Conservation (phyloP, 2,797 vertebrate species). For the Sebastes matsubarae region DNA sequence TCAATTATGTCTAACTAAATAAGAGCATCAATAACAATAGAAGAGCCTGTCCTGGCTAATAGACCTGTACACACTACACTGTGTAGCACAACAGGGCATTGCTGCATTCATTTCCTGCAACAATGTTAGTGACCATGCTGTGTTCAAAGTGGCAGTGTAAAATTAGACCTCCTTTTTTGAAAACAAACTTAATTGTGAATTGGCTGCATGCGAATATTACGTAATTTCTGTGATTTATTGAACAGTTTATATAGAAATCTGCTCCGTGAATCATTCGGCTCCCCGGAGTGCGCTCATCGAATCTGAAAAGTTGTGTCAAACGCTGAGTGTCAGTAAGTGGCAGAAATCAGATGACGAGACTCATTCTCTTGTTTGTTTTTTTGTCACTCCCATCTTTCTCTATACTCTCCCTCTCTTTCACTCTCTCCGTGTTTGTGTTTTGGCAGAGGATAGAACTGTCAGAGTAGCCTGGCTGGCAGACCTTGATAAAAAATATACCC, state of each 20-base stretch:
- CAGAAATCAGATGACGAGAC: conserved; percentile 33
- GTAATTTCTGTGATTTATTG: conserved; percentile 12
- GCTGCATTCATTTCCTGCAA: conserved; percentile 45
- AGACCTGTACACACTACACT: conserved; percentile 28
- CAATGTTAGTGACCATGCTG: conserved; percentile 3
- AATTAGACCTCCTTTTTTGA: conserved; percentile 7
- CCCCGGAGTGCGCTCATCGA: neutral
- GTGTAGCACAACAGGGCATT: conserved; percentile 4
- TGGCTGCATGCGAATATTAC: conserved; percentile 1
- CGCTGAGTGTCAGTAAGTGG: conserved; percentile 11
- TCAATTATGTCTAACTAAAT: conserved; percentile 70
- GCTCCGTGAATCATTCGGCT: conserved; percentile 30
- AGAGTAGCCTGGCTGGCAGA: conserved; percentile 90
- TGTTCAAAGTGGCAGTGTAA: neutral
- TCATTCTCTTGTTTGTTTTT: neutral
- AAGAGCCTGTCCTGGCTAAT: conserved; percentile 59
- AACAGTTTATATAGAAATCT: conserved; percentile 20
- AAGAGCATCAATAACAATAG: conserved; percentile 75
- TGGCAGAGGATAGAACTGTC: conserved; percentile 77
- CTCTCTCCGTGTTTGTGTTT: conserved; percentile 55
- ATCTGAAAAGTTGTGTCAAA: conserved; percentile 39
- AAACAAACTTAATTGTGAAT: neutral
- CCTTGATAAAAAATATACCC: conserved; percentile 89
- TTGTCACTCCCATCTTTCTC: conserved; percentile 32
- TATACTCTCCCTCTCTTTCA: conserved; percentile 16